Evolutionary conservation across 2,113 vertebrate species (phyloP), one percentile per base, ranked within the genome.

Genomic region (Lepus timidus): DNA sequence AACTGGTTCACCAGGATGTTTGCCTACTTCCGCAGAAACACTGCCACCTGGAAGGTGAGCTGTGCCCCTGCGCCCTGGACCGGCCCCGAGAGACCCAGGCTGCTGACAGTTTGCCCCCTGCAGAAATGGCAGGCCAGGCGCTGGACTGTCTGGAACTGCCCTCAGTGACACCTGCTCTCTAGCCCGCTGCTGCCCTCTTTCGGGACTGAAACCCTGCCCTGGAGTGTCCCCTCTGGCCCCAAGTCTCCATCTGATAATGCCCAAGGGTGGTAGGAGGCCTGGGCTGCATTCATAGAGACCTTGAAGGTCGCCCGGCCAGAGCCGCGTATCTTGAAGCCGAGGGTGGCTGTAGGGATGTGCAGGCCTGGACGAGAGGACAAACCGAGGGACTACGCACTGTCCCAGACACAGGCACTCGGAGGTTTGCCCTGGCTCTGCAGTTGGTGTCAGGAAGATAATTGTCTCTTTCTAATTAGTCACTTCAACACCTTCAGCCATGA

Each of bases 1-100:
- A 99, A 99, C 98, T 99, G 99, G 99, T 99, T 99, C 98, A 99
- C 99, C 25, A 98, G 99, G 98, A 99, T 99, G 99, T 99, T 99
- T 71, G 99, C 99, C 97, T 99, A 99, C 97, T 99, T 99, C 98
- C 99, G 99, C 98, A 99, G 99, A 98, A 99, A 99, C 98, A 99
- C 99, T 9, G 99, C 99, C 97, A 99, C 99, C 95, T 99, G 99
- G 99, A 99, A 99, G 99, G 99, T 99, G 98, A 99, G 97, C 51
- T 52, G 31, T 20, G 67, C 80, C 51, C 62, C 44, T 44, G 20
- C 2, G 5, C 23, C 6, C n/a, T 51, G 2, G 80, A 23, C n/a
- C 16, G 51, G 10, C 22, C 44, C 55, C 23, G 4, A 27, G 74
- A 76, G 16, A 55, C 75, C 78, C 52, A 71, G 81, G 13, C 49